Evolutionary conservation across 2,888 invertebrate genomes (phyloP), one percentile per base, ranked within the genome.

Genomic region (Strigamia crassipes): DNA sequence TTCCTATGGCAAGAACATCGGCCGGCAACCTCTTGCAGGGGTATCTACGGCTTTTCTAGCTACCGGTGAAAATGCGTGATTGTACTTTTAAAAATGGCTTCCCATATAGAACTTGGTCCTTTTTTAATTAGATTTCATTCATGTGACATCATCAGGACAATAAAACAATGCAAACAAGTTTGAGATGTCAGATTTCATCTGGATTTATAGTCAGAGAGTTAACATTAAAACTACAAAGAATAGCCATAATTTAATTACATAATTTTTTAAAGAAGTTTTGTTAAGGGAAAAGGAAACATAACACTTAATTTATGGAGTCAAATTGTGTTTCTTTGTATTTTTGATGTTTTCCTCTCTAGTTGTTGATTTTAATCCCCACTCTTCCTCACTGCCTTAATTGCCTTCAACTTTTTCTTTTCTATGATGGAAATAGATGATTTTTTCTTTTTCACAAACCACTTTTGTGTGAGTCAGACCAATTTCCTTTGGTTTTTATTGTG

Each of bases 401-500:
- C 66, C 66, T 66, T 10, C 27, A 9, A 66, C 23, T n/a, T 66
- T 66, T 66, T 66, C 27, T 12, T 15, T 15, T 31, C 31, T 27
- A 66, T 31, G 27, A 27, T 27, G 66, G 31, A 27, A 66, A 66
- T 66, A 13, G 31, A 66, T 66, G 66, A 66, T 66, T 66, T 66
- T 66, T 23, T 61, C 31, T 66, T 12, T 15, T 13, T 66, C 66
- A 66, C 66, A 66, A 51, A 66, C 66, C 31, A 31, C 66, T 66
- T 66, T 66, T 66, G 66, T 66, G 66, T 15, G 66, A 23, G 66
- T 66, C 66, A 27, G 66, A 66, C 27, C 66, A 66, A 66, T 66
- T 66, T 66, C 66, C 66, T 66, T 66, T 66, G 66, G 27, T 66
- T 66, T 66, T 66, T 66, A 66, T 66, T 66, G 66, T 66, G 66